Conservation (phyloP, 2,113 vertebrate species). For the Hypomesus transpacificus region DNA sequence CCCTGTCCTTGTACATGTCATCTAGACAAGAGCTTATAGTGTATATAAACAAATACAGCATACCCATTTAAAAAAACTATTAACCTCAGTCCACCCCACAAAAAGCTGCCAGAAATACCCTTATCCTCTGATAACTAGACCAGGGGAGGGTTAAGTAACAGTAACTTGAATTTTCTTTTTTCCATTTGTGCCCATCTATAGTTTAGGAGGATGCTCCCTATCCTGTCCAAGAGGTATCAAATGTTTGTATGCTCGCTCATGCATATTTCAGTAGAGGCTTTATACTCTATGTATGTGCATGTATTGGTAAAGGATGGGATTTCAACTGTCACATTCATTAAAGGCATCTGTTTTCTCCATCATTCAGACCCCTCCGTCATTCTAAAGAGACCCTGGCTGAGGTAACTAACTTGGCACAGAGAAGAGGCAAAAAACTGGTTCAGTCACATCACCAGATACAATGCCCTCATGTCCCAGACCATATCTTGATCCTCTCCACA, state of each 20-base stretch:
- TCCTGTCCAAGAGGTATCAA: slow-evolving; percentile 32
- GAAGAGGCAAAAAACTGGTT: slow-evolving; percentile 33
- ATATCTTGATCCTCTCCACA: slow-evolving; percentile 1
- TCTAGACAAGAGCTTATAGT: slow-evolving; percentile 20
- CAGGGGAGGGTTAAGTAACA: slow-evolving; percentile 40
- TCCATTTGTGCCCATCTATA: slow-evolving; percentile 38
- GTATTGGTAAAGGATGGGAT: slow-evolving; percentile 22
- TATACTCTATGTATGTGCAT: slow-evolving; percentile 25
- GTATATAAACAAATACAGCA: slow-evolving; percentile 13
- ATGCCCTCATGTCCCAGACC: slow-evolving; percentile 22
- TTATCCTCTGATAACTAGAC: slow-evolving; percentile 16
- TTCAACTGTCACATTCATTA: background rate
- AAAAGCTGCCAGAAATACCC: slow-evolving; percentile 55
- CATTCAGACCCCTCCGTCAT: background rate
- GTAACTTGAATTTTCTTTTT: slow-evolving; percentile 34
- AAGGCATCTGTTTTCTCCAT: slow-evolving; percentile 34
- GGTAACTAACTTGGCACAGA: slow-evolving; percentile 57
- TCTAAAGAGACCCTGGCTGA: slow-evolving; percentile 34
- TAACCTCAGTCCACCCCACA: slow-evolving; percentile 21
- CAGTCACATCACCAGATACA: slow-evolving; percentile 8
- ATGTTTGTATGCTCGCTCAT: slow-evolving; percentile 51
- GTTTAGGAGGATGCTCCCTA: slow-evolving; percentile 1
- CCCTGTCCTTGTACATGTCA: slow-evolving; percentile 16
- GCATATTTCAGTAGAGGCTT: slow-evolving; percentile 35
- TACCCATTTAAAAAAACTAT: slow-evolving; percentile 24